phyloP scores from a whole-genome alignment of 1,140 invertebrate species.

The Drosophila athabasca region DNA sequence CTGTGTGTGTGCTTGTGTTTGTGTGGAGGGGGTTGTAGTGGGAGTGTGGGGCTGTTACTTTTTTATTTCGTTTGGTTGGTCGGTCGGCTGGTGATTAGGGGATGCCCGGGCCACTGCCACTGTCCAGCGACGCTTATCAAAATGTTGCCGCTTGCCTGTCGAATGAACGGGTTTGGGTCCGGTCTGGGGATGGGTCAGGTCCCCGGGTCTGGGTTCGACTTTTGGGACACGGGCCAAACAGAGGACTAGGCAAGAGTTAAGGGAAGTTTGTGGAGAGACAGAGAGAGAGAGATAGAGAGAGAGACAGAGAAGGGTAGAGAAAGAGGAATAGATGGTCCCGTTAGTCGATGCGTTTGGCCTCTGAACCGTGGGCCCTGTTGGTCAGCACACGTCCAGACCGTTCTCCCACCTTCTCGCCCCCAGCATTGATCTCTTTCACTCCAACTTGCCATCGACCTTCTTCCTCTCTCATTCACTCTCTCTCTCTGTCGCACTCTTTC shows the following conservation, averaged over 20 bases:
- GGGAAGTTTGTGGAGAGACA: too few species aligned
- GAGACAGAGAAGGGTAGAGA: neutral
- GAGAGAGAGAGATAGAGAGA: neutral
- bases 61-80: slow-evolving; percentile 33
- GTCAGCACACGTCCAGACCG: slow-evolving; percentile 65
- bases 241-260: slow-evolving; percentile 1
- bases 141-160: slow-evolving; percentile 73
- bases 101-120: slow-evolving; percentile 23
- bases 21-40: slow-evolving; percentile 7
- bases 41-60: slow-evolving; percentile 34
- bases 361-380: slow-evolving; percentile 71
- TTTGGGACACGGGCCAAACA: slow-evolving; percentile 56
- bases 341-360: slow-evolving; percentile 76
- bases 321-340: neutral
- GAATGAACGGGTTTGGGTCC: slow-evolving; percentile 46
- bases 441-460: neutral
- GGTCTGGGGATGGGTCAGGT: slow-evolving; percentile 6
- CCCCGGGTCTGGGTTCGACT: slow-evolving; percentile 24
- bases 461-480: neutral
- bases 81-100: slow-evolving; percentile 1
- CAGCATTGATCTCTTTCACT: slow-evolving; percentile 5
- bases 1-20: slow-evolving; percentile 12
- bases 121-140: slow-evolving; percentile 68
- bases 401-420: slow-evolving; percentile 1
- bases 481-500: neutral